Conservation (phyloP, 2,888 invertebrate genomes). For the Nysson spinosus region DNA sequence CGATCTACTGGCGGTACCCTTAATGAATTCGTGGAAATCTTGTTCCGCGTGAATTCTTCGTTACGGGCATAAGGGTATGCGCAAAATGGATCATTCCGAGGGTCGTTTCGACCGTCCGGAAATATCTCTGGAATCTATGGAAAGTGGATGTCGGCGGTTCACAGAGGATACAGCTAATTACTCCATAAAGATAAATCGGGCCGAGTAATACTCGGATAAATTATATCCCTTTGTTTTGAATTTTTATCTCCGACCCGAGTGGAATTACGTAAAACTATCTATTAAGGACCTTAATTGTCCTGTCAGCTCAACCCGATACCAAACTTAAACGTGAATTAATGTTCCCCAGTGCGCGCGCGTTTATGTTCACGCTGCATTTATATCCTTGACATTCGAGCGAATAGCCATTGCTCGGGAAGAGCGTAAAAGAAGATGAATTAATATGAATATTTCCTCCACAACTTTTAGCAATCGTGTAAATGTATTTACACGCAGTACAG, state of each 20-base stretch:
- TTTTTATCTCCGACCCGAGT: not conserved
- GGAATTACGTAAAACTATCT: not conserved
- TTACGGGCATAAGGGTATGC: constrained; percentile 21
- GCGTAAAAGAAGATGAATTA: no score
- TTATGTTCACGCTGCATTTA: no score
- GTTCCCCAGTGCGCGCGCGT: no score
- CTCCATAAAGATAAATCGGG: no score
- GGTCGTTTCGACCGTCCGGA: constrained; percentile 25
- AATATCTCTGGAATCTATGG: constrained; percentile 41
- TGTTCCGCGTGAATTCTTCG: constrained; percentile 46
- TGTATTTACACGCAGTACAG: no score
- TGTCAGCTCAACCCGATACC: not conserved
- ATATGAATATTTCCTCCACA: no score
- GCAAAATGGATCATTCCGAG: constrained; percentile 46
- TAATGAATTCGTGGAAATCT: constrained; percentile 57
- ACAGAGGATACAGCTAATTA: not conserved
- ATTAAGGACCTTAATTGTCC: not conserved
- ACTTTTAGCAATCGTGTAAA: no score
- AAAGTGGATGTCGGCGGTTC: constrained; percentile 23
- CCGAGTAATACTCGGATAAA: no score
- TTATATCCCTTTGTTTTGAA: not conserved
- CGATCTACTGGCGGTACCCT: constrained; percentile 31
- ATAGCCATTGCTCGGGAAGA: no score
- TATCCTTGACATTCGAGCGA: no score
- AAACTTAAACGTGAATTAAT: no score